A percentile compares a stretch with the other conserved stretches of the same genome.
phyloP scores from a whole-genome alignment of 2,113 vertebrate species.

The Hippopotamus amphibius region DNA sequence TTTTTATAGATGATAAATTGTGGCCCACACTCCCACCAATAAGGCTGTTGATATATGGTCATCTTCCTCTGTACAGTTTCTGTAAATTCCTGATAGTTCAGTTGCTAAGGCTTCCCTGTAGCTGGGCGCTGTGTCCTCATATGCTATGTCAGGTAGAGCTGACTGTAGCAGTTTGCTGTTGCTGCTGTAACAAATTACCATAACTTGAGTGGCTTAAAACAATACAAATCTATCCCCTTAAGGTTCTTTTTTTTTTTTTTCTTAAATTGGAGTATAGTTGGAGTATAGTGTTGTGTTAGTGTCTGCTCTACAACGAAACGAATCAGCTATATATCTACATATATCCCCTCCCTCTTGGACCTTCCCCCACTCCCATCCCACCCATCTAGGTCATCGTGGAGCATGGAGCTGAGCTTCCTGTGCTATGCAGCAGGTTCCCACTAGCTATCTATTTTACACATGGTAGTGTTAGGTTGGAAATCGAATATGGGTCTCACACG shows the following conservation, averaged over 20 bases:
- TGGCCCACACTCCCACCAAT: background rate
- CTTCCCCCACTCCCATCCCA: no score
- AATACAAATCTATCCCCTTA: background rate
- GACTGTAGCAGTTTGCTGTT: background rate
- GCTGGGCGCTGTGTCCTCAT: background rate
- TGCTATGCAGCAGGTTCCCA: no score
- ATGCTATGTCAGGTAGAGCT: rapidly evolving
- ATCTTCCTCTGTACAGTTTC: background rate
- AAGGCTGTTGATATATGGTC: rapidly evolving
- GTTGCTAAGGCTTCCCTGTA: background rate
- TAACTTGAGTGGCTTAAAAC: background rate
- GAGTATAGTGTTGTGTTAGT: no score
- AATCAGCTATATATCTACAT: no score
- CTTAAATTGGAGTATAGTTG: no score
- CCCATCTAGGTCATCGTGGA: no score
- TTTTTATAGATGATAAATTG: background rate
- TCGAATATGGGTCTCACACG: background rate
- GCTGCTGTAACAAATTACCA: background rate
- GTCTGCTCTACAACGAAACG: no score
- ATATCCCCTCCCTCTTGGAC: no score
- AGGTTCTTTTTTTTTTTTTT: background rate
- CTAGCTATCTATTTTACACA: no score
- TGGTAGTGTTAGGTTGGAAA: background rate
- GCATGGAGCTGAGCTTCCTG: no score
- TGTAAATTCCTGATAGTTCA: background rate